A percentile compares a stretch with the other conserved stretches of the same genome.
These are phyloP conservation scores for Lasioglossum vierecki DNA, from an alignment of 2,888 invertebrate genomes.

Conservation along the genomic window DNA sequence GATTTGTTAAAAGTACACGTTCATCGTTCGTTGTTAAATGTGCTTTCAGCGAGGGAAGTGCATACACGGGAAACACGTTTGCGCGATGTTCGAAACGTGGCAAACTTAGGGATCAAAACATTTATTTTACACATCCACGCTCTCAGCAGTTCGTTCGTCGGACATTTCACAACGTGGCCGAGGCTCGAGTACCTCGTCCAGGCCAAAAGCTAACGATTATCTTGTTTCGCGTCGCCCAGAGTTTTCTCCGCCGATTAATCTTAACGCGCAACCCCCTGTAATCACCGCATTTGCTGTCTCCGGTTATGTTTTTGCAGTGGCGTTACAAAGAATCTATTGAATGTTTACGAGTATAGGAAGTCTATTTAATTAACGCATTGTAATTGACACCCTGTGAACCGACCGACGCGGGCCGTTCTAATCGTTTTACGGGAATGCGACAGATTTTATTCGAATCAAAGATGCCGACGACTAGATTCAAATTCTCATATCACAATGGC, in stretches of 20 bases:
- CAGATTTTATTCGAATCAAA: neutral
- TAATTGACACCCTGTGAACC: conserved; percentile 34
- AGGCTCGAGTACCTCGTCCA: conserved; percentile 20
- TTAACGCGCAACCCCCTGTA: neutral
- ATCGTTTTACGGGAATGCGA: conserved; percentile 3
- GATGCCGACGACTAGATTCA: neutral
- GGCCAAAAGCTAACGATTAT: conserved; percentile 18
- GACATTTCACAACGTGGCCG: conserved; percentile 13
- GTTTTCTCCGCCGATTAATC: neutral
- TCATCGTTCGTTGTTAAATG: neutral
- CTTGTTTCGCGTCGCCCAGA: conserved; percentile 13
- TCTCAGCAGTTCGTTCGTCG: conserved; percentile 21
- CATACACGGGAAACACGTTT: conserved; percentile 13
- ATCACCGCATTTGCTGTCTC: conserved; percentile 11
- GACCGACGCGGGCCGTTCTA: conserved; percentile 8
- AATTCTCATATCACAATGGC: conserved; percentile 1
- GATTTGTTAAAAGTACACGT: conserved; percentile 17
- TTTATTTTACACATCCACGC: conserved; percentile 60
- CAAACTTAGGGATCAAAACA: conserved; percentile 44
- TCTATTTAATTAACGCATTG: conserved; percentile 34
- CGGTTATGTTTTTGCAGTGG: conserved; percentile 37
- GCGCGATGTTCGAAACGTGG: conserved; percentile 33
- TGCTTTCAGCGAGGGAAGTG: conserved; percentile 27
- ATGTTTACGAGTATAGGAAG: conserved; percentile 16
- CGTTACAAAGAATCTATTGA: conserved; percentile 16